These are phyloP conservation scores for Psittacara wagleri DNA, from an alignment of 2,113 vertebrate genomes.

Conservation along the genomic window DNA sequence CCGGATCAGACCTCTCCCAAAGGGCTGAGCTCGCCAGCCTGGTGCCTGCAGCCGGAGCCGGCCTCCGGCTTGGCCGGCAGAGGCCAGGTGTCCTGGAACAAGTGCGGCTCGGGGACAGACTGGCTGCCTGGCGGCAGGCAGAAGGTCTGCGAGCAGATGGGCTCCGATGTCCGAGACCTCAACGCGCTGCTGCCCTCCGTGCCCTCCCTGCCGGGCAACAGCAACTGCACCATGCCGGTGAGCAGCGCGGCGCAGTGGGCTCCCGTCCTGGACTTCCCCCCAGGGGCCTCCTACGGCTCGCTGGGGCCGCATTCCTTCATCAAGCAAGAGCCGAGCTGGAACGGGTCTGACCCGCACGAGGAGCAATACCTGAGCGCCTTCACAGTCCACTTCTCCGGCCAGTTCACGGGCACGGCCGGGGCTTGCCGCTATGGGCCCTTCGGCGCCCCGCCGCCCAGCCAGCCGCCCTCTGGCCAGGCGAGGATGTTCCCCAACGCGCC, in stretches of 20 bases:
- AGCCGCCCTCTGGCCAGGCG: conserved; percentile 79
- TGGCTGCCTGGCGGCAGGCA: conserved; percentile 44
- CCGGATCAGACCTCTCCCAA: conserved; percentile 65
- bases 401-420: conserved; percentile 89
- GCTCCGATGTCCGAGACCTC: conserved; percentile 90
- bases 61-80: conserved; percentile 55
- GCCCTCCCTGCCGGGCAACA: conserved; percentile 82
- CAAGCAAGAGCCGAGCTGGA: conserved; percentile 97
- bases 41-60: conserved; percentile 67
- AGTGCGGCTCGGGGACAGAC: conserved; percentile 56
- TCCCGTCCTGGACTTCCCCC: conserved; percentile 92
- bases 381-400: conserved; percentile 95
- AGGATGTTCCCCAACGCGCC: conserved; percentile 88
- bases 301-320: conserved; percentile 91
- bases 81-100: conserved; percentile 56
- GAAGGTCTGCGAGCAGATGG: conserved; percentile 78
- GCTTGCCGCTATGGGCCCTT: conserved; percentile 90
- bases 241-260: conserved; percentile 90
- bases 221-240: conserved; percentile 85
- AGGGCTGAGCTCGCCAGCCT: conserved; percentile 55
- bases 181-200: conserved; percentile 87
- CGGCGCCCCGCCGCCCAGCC: conserved; percentile 79
- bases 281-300: conserved; percentile 83
- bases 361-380: conserved; percentile 96
- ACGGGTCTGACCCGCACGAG: conserved; percentile 84